Evolutionary conservation across 2,113 vertebrate species (phyloP), one percentile per base, ranked within the genome.

Genomic region (Crotalus viridis): DNA sequence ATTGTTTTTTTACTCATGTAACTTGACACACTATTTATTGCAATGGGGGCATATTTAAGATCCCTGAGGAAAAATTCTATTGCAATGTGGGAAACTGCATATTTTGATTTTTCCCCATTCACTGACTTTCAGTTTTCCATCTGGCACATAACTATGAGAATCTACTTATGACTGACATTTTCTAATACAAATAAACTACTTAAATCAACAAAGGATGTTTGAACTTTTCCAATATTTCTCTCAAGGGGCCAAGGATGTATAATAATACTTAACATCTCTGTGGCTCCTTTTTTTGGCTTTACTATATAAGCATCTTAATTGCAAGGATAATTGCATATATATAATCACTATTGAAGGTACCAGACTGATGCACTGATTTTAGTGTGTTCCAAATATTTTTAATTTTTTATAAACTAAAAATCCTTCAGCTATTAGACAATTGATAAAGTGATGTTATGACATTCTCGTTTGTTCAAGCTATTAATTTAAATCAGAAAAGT

Each of bases 1-100:
- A 46, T 15, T 39, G 24, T 1, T 94, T 87, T 1, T 94, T 90
- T 89, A 43, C 7, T 91, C 85, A 88, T 90, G 12, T 87, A 91
- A 91, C 10, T 13, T 48, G 88, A 22, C 52, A 87, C 74, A 89
- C 59, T 94, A 81, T 89, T 94, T 92, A 85, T 87, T 91, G 22
- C 55, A 59, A 26, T 43, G 26, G 90, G 0, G 55, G 51, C 52
- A 87, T 93, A 24, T 61, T 85, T 87, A 90, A 96, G 92, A 54
- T 92, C 61, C 92, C 52, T 92, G 46, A 91, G 92, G 93, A 96
- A 95, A 81, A 95, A 91, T 93, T 19, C 51, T 96, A 89, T 87
- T 91, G 92, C 51, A 94, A 52, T 95, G 88, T 96, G 96, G 94
- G 96, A 97, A 96, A 90, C 10, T 7, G 91, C 5, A 89, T 87